These are phyloP conservation scores for Smutsia gigantea DNA, from an alignment of 2,797 vertebrate species.

Conservation along the genomic window DNA sequence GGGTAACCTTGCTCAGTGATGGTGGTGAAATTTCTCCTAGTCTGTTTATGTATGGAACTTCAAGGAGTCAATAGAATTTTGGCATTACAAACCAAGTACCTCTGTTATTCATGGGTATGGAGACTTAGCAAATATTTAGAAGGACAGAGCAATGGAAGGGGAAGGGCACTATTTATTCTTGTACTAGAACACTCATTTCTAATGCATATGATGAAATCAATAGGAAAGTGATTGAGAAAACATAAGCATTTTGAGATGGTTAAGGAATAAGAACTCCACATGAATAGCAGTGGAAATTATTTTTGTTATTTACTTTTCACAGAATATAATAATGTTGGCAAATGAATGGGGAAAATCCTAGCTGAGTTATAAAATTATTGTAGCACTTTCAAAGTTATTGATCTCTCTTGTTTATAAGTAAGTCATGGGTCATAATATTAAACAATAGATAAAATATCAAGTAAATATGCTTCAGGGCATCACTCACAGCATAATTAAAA, in stretches of 20 bases:
- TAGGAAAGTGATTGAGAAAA: neutral
- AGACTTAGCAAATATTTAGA: neutral
- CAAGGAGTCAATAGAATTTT: neutral
- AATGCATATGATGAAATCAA: neutral
- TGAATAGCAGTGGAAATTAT: neutral
- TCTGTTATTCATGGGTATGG: neutral
- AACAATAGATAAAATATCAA: slow-evolving; percentile 78
- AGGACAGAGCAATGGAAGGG: accelerated
- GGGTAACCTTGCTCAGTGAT: neutral
- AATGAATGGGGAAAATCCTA: slow-evolving; percentile 77
- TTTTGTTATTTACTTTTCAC: slow-evolving; percentile 74
- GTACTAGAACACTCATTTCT: neutral
- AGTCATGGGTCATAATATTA: slow-evolving; percentile 77
- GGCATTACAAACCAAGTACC: neutral
- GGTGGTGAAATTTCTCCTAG: neutral
- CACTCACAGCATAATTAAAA: slow-evolving; percentile 81
- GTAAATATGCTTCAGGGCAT: slow-evolving; percentile 69
- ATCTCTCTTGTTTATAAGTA: slow-evolving; percentile 83
- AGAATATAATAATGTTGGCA: slow-evolving; percentile 66
- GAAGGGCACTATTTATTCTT: neutral
- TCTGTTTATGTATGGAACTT: neutral
- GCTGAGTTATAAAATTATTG: slow-evolving; percentile 84
- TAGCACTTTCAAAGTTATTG: slow-evolving; percentile 85
- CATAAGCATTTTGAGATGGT: neutral
- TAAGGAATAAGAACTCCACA: neutral